Evolutionary conservation across 1,140 invertebrate genomes (phyloP).

Genomic region (Macrocentrus cingulum): DNA sequence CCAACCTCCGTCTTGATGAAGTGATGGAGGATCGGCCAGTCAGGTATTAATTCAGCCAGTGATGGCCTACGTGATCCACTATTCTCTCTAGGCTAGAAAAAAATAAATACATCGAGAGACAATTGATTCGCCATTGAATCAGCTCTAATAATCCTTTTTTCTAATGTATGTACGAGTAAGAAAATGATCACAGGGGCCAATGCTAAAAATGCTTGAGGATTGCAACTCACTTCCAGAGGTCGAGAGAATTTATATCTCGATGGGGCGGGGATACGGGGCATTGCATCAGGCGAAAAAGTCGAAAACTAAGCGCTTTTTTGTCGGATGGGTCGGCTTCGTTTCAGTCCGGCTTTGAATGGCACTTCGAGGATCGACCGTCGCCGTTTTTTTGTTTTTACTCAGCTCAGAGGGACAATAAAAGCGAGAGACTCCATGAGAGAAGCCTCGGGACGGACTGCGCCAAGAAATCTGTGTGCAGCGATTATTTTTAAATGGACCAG

Average conservation of each 20-base stretch:
- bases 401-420: conserved; percentile 12
- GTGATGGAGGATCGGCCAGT: conserved; percentile 92
- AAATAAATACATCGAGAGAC: conserved; percentile 28
- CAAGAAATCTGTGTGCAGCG: no score
- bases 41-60: conserved; percentile 91
- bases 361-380: conserved; percentile 25
- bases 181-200: background rate
- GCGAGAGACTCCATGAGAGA: background rate
- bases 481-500: conserved; percentile 32
- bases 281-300: background rate
- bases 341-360: conserved; percentile 20
- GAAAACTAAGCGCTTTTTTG: background rate
- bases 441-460: no score
- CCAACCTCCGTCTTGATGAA: conserved; percentile 78
- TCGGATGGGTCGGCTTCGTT: conserved; percentile 17
- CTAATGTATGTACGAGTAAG: background rate
- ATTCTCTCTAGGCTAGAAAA: conserved; percentile 66
- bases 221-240: no score
- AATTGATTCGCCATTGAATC: background rate
- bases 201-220: background rate
- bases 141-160: background rate
- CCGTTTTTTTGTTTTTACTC: conserved; percentile 5
- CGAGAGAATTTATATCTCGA: conserved; percentile 6
- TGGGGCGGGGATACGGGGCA: no score
- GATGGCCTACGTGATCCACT: conserved; percentile 79